These are phyloP conservation scores for Acanthacorydalis orientalis DNA, from an alignment of 2,888 invertebrate species.

Conservation along the genomic window DNA sequence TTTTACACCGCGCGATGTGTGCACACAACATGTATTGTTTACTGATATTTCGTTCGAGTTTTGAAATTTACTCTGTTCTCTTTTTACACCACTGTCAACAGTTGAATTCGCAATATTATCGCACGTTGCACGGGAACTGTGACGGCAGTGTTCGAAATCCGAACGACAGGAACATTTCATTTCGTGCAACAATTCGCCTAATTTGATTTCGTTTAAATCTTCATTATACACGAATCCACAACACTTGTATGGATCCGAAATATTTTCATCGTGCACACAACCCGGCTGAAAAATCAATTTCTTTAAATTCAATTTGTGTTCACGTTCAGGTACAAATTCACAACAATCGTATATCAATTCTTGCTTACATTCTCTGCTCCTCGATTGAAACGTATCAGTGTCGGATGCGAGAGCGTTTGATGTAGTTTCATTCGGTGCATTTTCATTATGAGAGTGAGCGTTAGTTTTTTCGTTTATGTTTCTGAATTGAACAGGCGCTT, in stretches of 20 bases:
- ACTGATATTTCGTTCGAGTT: no score
- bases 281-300: background rate
- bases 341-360: background rate
- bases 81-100: no score
- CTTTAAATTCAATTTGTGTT: background rate
- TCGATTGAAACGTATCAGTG: background rate
- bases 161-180: no score
- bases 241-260: background rate
- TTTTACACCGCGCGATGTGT: no score
- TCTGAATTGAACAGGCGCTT: background rate
- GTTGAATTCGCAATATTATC: no score
- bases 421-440: no score
- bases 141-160: no score
- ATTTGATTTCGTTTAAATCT: background rate
- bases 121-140: no score
- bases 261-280: background rate
- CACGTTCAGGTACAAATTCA: background rate
- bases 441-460: no score
- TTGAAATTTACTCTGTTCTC: no score
- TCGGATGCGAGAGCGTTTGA: no score
- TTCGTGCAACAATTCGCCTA: background rate
- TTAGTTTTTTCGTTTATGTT: background rate
- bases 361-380: background rate
- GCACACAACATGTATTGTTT: no score
- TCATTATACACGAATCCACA: background rate